phyloP scores from a whole-genome alignment of 2,113 vertebrate species.

The Trochalopteron elliotii region DNA sequence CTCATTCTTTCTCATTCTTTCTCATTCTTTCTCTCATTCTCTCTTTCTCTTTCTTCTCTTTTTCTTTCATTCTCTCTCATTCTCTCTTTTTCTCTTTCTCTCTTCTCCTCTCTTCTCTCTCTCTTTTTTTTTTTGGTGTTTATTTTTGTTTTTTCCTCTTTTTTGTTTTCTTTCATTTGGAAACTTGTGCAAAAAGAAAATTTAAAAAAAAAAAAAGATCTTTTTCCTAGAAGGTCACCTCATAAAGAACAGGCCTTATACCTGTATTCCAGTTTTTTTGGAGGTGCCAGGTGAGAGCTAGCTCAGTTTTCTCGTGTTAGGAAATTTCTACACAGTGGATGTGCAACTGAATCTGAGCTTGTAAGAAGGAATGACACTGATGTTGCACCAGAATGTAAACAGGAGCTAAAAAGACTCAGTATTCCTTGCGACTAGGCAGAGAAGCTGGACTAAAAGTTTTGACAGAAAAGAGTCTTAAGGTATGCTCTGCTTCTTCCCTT shows the following conservation, averaged over 20 bases:
- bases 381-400: background rate
- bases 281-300: fast-evolving
- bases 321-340: background rate
- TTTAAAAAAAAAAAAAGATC: background rate
- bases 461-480: background rate
- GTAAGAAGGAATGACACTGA: background rate
- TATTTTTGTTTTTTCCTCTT: fast-evolving
- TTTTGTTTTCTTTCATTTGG: background rate
- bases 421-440: background rate
- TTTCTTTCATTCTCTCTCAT: no score
- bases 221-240: background rate
- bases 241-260: fast-evolving
- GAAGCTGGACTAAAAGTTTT: fast-evolving
- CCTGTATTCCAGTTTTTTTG: background rate
- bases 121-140: no score
- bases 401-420: background rate
- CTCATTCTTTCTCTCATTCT: no score
- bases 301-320: background rate
- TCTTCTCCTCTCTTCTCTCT: no score
- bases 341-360: background rate
- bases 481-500: fast-evolving
- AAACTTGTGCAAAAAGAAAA: background rate
- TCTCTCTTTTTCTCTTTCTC: no score
- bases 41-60: no score
- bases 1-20: fast-evolving